Evolutionary conservation across 2,113 vertebrate species (phyloP).

Genomic region (Struthidea cinerea): DNA sequence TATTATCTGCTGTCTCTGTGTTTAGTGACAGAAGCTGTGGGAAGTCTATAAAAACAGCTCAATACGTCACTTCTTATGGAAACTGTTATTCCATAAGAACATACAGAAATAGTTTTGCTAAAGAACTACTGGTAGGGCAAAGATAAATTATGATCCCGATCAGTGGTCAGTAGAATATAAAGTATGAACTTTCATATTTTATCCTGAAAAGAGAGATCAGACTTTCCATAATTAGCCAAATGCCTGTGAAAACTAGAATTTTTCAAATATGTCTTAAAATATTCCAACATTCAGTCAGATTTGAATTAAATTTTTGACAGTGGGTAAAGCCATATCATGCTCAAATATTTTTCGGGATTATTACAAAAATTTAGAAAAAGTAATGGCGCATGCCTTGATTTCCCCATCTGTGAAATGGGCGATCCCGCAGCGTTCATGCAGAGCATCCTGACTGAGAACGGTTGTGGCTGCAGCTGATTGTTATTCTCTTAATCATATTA

Average conservation of each 20-base stretch:
- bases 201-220: background rate
- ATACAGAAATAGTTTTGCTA: constrained; percentile 8
- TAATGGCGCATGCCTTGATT: background rate
- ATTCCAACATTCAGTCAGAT: background rate
- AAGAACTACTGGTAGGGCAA: background rate
- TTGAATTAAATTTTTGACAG: background rate
- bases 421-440: background rate
- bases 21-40: constrained; percentile 29
- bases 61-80: constrained; percentile 13
- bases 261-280: background rate
- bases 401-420: constrained; percentile 8
- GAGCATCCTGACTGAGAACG: background rate
- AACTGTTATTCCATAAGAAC: background rate
- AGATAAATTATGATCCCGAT: background rate
- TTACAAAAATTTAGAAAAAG: background rate
- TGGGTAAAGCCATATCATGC: background rate
- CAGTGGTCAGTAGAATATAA: background rate
- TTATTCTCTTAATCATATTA: constrained; percentile 54
- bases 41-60: constrained; percentile 30
- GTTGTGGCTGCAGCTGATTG: constrained; percentile 5
- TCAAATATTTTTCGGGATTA: background rate
- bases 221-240: background rate
- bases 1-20: background rate
- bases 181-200: background rate
- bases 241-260: background rate